Conservation (phyloP, 2,888 invertebrate genomes). For the Glyphotaelius pellucidus region DNA sequence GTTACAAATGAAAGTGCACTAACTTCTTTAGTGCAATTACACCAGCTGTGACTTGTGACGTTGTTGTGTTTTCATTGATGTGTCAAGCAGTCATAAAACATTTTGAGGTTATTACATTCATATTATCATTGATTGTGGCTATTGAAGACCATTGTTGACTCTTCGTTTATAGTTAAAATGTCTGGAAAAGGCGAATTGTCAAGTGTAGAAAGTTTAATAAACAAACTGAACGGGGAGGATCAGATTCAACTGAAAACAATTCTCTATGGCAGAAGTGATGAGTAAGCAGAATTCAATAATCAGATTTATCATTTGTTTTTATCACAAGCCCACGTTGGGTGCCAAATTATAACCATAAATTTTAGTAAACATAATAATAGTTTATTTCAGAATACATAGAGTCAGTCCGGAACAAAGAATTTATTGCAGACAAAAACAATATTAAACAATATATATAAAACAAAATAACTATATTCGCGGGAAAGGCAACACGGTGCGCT, state of each 20-base stretch:
- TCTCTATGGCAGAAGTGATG: constrained; percentile 56
- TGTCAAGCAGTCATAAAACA: background rate
- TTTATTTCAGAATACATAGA: too few species aligned
- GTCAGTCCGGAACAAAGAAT: too few species aligned
- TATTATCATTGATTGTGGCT: background rate
- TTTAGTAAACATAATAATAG: too few species aligned
- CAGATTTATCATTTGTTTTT: too few species aligned
- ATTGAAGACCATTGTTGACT: background rate
- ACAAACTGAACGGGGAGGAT: constrained; percentile 42
- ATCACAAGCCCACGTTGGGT: too few species aligned
- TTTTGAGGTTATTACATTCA: background rate
- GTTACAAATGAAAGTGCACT: background rate
- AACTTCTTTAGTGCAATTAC: background rate
- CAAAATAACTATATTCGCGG: too few species aligned
- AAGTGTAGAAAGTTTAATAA: constrained; percentile 47
- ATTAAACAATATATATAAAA: too few species aligned
- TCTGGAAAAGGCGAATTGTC: constrained; percentile 39
- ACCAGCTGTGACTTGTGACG: background rate
- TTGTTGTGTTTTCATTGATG: background rate
- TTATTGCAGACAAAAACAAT: too few species aligned
- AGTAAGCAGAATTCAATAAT: constrained; percentile 44
- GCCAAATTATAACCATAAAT: too few species aligned
- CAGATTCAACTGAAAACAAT: constrained; percentile 55
- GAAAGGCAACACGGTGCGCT: too few species aligned
- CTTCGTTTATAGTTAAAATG: background rate